Evolutionary conservation across 1,140 invertebrate species (phyloP).

Genomic region (Drosophila hydei): DNA sequence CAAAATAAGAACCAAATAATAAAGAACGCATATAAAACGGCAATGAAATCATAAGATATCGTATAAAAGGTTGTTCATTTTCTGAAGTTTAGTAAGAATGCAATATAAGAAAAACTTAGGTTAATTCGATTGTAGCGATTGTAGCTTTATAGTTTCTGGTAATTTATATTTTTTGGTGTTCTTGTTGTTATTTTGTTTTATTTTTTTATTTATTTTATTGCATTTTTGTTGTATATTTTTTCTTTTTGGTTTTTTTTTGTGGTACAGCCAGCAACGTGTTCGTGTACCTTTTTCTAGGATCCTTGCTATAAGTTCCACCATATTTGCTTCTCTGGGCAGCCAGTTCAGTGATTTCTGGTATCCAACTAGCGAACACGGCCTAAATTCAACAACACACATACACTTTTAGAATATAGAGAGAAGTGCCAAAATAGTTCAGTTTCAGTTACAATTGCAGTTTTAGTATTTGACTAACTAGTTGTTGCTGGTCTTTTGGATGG

Average conservation of each 20-base stretch:
- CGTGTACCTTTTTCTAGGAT: slow-evolving; percentile 97
- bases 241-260: slow-evolving; percentile 54
- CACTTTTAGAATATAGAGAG: slow-evolving; percentile 72
- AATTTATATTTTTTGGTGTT: slow-evolving; percentile 35
- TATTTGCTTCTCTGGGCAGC: slow-evolving; percentile 98
- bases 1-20: slow-evolving; percentile 34
- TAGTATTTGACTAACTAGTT: slow-evolving; percentile 29
- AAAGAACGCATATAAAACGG: slow-evolving; percentile 33
- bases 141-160: slow-evolving; percentile 54
- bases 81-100: slow-evolving; percentile 72
- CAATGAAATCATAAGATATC: slow-evolving; percentile 31
- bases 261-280: slow-evolving; percentile 78
- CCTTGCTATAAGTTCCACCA: slow-evolving; percentile 98
- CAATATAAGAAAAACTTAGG: slow-evolving; percentile 60
- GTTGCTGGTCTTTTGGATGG: slow-evolving; percentile 30
- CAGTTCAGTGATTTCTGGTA: slow-evolving; percentile 99
- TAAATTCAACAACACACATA: slow-evolving; percentile 85
- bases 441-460: slow-evolving; percentile 45
- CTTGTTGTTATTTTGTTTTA: slow-evolving; percentile 37
- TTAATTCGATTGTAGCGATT: slow-evolving; percentile 71
- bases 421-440: slow-evolving; percentile 47
- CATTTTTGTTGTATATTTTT: slow-evolving; percentile 57
- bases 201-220: slow-evolving; percentile 57
- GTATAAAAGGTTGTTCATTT: slow-evolving; percentile 51
- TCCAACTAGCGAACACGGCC: slow-evolving; percentile 99